Conservation (phyloP, 2,888 invertebrate species). For the Peribatodes rhomboidaria region DNA sequence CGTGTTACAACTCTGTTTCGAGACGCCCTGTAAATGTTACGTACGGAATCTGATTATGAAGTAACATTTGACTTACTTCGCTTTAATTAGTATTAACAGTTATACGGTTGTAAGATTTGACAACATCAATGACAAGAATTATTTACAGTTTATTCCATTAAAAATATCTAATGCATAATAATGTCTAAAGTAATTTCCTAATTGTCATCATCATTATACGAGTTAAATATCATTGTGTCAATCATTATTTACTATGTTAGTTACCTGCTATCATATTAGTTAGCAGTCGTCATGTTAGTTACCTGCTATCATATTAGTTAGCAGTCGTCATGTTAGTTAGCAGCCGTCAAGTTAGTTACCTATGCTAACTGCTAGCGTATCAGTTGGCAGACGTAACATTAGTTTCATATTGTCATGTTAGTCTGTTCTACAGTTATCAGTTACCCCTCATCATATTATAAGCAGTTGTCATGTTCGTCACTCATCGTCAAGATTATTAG, state of each 20-base stretch:
- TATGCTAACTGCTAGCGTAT: no score
- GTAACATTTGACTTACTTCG: background rate
- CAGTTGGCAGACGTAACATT: background rate
- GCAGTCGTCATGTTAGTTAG: background rate
- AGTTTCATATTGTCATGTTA: background rate
- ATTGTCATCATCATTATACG: no score
- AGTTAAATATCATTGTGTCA: no score
- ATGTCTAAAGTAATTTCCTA: no score
- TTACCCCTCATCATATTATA: background rate
- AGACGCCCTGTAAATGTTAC: background rate
- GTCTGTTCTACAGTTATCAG: background rate
- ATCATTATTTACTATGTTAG: background rate
- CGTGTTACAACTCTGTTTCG: background rate
- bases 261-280: background rate
- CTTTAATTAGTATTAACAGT: background rate
- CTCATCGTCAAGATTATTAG: constrained; percentile 3
- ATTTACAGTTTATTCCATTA: no score
- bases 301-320: background rate
- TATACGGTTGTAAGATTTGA: no score
- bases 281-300: background rate
- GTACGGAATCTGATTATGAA: background rate
- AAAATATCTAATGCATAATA: no score
- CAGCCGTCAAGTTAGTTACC: background rate
- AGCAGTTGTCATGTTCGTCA: constrained; percentile 1
- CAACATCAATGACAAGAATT: no score